phyloP scores from a whole-genome alignment of 2,888 invertebrate genomes.

The Caenorhabditis macrosperma region DNA sequence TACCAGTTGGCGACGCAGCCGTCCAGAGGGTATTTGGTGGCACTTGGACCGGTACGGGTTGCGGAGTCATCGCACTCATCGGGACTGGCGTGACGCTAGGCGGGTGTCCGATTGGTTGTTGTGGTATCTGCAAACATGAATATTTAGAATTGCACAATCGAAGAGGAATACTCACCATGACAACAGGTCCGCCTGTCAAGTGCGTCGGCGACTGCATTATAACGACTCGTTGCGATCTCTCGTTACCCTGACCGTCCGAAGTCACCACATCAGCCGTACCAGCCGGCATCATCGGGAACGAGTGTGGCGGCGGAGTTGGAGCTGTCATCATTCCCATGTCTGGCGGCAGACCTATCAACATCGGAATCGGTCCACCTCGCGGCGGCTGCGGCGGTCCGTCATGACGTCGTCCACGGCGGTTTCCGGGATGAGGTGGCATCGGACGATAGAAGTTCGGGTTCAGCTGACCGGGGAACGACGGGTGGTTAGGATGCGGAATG shows the following conservation, averaged over 20 bases:
- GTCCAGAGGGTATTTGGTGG: conserved; percentile 33
- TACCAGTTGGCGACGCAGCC: conserved; percentile 48
- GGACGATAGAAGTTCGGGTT: neutral
- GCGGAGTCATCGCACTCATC: conserved; percentile 25
- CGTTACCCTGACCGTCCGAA: conserved; percentile 15
- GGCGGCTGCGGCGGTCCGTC: neutral
- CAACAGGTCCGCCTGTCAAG: conserved; percentile 24
- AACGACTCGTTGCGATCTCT: conserved; percentile 18
- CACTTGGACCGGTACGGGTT: conserved; percentile 20
- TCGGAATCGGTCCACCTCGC: conserved; percentile 11
- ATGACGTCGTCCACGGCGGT: neutral
- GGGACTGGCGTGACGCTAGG: conserved; percentile 33
- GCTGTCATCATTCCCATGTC: conserved; percentile 9
- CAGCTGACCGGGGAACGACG: neutral
- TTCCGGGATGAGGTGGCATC: neutral
- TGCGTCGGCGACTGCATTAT: conserved; percentile 54
- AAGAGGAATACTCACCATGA: conserved; percentile 32
- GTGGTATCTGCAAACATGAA: conserved; percentile 15
- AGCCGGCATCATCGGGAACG: conserved; percentile 10
- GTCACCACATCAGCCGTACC: neutral
- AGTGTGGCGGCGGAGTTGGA: neutral
- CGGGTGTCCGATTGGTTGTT: conserved; percentile 11
- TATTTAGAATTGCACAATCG: neutral
- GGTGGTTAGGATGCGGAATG: neutral
- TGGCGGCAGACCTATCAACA: conserved; percentile 17